Percentiles rank a stretch among this genome's conserved stretches.
These are phyloP conservation scores for Blastobasis lacticolella DNA, from an alignment of 2,888 invertebrate genomes.

Conservation along the genomic window DNA sequence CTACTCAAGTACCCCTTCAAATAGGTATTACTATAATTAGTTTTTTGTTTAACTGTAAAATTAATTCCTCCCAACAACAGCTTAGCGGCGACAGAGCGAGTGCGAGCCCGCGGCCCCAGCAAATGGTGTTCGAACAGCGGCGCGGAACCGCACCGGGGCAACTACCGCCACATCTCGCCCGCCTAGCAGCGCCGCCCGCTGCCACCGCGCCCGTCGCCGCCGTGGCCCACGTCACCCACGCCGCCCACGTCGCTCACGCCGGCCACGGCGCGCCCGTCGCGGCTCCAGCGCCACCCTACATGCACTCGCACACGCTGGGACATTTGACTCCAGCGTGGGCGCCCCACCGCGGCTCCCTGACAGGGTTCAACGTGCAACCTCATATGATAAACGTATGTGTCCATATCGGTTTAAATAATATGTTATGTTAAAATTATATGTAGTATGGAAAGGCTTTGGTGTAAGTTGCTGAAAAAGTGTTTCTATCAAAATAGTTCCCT, in stretches of 20 bases:
- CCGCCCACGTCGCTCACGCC: too few relatives aligned
- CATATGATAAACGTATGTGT: slow-evolving; percentile 32
- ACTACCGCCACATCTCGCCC: slow-evolving; percentile 37
- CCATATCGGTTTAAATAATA: too few relatives aligned
- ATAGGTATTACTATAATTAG: neutral
- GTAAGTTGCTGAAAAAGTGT: too few relatives aligned
- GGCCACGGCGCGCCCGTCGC: too few relatives aligned
- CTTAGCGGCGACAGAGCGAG: slow-evolving; percentile 46
- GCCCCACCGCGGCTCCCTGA: slow-evolving; percentile 43
- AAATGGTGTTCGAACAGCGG: slow-evolving; percentile 30
- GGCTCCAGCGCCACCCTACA: slow-evolving; percentile 18
- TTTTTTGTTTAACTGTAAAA: slow-evolving; percentile 1
- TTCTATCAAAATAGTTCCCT: too few relatives aligned
- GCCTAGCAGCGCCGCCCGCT: slow-evolving; percentile 15
- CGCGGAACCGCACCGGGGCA: slow-evolving; percentile 39
- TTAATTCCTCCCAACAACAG: slow-evolving; percentile 17
- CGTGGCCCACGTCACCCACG: too few relatives aligned
- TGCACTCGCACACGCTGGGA: slow-evolving; percentile 35
- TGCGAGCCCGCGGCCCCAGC: slow-evolving; percentile 47
- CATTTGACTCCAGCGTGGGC: slow-evolving; percentile 45
- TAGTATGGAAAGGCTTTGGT: too few relatives aligned
- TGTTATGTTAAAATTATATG: too few relatives aligned
- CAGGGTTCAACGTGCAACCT: slow-evolving; percentile 45
- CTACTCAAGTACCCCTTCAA: neutral
- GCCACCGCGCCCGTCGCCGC: too few relatives aligned